Conservation (phyloP, 2,797 vertebrate genomes). For the Semaprochilodus insignis region DNA sequence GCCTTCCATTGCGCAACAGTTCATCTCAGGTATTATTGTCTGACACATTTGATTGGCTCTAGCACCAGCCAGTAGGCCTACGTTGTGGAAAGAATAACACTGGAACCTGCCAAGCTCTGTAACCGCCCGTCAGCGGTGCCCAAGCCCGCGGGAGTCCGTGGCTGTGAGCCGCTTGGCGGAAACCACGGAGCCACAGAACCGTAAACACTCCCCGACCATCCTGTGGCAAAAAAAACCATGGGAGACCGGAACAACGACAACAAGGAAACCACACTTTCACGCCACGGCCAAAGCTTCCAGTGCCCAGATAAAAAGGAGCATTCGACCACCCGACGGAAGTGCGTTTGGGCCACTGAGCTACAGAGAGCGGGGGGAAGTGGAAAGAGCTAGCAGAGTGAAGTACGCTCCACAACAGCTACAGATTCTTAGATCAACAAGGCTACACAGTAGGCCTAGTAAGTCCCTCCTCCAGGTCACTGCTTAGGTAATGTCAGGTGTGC, state of each 20-base stretch:
- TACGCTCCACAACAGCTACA: not conserved
- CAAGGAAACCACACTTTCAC: constrained; percentile 38
- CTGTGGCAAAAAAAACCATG: constrained; percentile 71
- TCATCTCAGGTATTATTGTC: constrained; percentile 8
- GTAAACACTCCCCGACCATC: constrained; percentile 80
- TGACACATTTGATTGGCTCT: constrained; percentile 51
- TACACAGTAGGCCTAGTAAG: no score
- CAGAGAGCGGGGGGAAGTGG: not conserved
- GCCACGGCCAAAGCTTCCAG: not conserved
- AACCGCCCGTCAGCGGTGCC: not conserved
- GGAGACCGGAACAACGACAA: constrained; percentile 73
- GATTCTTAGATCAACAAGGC: not conserved
- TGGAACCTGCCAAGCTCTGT: not conserved
- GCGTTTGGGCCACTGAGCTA: not conserved
- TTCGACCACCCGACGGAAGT: constrained; percentile 74
- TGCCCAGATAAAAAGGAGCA: constrained; percentile 66
- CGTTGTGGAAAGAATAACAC: constrained; percentile 44
- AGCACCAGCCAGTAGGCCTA: constrained; percentile 24
- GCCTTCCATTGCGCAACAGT: not conserved
- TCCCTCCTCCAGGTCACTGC: no score
- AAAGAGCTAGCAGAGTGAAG: not conserved
- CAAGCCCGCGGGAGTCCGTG: constrained; percentile 36
- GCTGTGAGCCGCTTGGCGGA: constrained; percentile 57
- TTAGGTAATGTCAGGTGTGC: no score
- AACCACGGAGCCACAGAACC: constrained; percentile 72